phyloP scores from a whole-genome alignment of 2,113 vertebrate species.

The Coracopsis vasa region DNA sequence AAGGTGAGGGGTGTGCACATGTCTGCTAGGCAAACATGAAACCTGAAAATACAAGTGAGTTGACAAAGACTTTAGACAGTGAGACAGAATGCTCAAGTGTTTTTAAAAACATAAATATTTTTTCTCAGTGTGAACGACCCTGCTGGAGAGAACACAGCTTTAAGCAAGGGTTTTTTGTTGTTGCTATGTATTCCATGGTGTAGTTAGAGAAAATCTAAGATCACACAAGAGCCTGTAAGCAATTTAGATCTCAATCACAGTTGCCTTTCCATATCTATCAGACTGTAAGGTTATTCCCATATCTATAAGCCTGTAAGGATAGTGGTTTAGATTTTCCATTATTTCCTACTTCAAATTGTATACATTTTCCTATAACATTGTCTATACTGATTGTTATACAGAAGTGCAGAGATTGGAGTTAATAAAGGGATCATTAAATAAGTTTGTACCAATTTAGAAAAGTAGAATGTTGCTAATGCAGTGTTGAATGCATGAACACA shows the following conservation, averaged over 20 bases:
- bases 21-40: constrained; percentile 13
- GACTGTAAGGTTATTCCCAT: not conserved
- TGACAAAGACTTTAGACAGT: not conserved
- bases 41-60: not conserved
- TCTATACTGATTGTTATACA: not conserved
- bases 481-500: not conserved
- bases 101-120: not conserved
- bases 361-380: not conserved
- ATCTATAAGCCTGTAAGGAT: not conserved
- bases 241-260: not conserved
- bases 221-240: not conserved
- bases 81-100: not conserved
- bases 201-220: not conserved
- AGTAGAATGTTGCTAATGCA: not conserved
- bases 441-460: not conserved
- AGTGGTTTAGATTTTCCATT: not conserved
- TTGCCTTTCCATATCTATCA: not conserved
- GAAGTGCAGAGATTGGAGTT: not conserved
- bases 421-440: not conserved
- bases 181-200: not conserved
- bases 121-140: not conserved
- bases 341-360: not conserved
- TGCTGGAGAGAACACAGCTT: not conserved
- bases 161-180: not conserved
- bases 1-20: not conserved